Evolutionary conservation across 2,113 vertebrate genomes (phyloP).

Genomic region (Paralichthys olivaceus): DNA sequence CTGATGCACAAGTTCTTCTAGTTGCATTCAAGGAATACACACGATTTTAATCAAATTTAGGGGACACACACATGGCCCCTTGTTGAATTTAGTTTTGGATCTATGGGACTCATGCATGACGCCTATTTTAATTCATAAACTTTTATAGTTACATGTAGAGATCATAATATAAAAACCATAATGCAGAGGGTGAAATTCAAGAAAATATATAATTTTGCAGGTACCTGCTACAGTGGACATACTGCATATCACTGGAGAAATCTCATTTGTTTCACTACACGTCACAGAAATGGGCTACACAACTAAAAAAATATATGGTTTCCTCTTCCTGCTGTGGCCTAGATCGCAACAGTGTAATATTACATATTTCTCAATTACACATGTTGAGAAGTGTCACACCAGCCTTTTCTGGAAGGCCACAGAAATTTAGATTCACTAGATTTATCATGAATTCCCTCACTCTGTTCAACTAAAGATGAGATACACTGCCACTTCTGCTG

Average conservation of each 20-base stretch:
- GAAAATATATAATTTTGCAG: not conserved
- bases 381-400: conserved; percentile 3
- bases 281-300: not conserved
- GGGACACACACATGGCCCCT: too few species aligned
- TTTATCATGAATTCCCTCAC: conserved; percentile 29
- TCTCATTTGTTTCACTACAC: not conserved
- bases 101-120: too few species aligned
- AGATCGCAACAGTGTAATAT: not conserved
- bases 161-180: not conserved
- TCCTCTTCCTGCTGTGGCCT: not conserved
- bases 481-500: conserved; percentile 58
- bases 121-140: too few species aligned
- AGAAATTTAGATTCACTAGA: conserved; percentile 2
- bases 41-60: too few species aligned
- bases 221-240: not conserved
- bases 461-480: conserved; percentile 26
- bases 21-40: too few species aligned
- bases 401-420: conserved; percentile 17
- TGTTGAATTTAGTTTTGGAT: too few species aligned
- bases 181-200: not conserved
- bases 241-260: not conserved
- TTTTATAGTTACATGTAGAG: too few species aligned
- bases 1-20: too few species aligned
- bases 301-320: not conserved
- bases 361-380: conserved; percentile 4